phyloP scores from a whole-genome alignment of 2,888 invertebrate species.

The Metacarcinus magister region DNA sequence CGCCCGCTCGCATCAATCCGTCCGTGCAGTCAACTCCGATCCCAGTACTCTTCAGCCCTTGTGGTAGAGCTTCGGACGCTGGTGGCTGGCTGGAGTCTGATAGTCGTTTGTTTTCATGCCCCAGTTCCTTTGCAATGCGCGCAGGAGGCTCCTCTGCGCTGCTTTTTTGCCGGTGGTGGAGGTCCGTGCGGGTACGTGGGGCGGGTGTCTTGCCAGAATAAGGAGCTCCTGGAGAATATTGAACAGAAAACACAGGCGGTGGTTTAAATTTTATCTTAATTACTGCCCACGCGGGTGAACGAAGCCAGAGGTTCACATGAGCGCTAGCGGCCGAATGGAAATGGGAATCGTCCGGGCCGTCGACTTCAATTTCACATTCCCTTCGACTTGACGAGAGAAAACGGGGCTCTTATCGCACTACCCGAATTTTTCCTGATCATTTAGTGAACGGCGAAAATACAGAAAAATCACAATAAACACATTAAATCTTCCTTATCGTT shows the following conservation, averaged over 20 bases:
- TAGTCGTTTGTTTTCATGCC: conserved; percentile 67
- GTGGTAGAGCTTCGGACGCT: conserved; percentile 74
- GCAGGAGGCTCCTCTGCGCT: not conserved
- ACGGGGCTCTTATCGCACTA: conserved; percentile 81
- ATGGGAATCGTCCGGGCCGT: conserved; percentile 78
- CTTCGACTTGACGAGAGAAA: conserved; percentile 82
- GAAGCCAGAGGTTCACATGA: conserved; percentile 76
- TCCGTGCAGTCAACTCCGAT: conserved; percentile 78
- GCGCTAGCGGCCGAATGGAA: conserved; percentile 75
- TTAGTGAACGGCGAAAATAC: conserved; percentile 82
- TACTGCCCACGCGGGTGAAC: conserved; percentile 77
- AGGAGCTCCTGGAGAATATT: conserved; percentile 64
- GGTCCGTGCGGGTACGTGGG: conserved; percentile 3
- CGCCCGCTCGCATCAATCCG: conserved; percentile 80
- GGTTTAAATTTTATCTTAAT: conserved; percentile 77
- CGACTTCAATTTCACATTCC: conserved; percentile 82
- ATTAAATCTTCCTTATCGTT: conserved; percentile 82
- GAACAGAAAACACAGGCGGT: conserved; percentile 62
- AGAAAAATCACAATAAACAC: conserved; percentile 82
- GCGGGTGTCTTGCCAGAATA: not conserved
- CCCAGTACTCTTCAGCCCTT: conserved; percentile 75
- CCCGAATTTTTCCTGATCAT: conserved; percentile 82
- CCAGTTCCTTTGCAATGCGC: not conserved
- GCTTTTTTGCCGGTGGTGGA: not conserved
- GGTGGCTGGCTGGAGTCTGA: conserved; percentile 51